Conservation (phyloP, 2,113 vertebrate genomes). For the Atractosteus spatula region DNA sequence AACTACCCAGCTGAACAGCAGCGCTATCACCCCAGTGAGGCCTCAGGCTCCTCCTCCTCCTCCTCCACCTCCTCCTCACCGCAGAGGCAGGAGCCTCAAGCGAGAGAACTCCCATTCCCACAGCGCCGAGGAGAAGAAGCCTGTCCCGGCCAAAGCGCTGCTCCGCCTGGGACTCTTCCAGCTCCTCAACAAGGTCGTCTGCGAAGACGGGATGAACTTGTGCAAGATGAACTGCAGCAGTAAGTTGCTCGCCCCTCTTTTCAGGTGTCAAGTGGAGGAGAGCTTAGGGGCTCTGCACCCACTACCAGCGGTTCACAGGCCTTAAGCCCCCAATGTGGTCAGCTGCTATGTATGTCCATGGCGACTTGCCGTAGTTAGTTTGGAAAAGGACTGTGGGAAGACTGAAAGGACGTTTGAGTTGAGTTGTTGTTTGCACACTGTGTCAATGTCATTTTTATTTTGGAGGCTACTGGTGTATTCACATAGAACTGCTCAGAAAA, state of each 20-base stretch:
- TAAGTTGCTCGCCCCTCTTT: not conserved
- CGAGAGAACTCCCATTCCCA: not conserved
- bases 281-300: not conserved
- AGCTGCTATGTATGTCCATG: too few species aligned
- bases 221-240: not conserved
- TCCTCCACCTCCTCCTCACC: not conserved
- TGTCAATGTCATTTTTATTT: too few species aligned
- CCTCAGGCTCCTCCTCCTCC: not conserved
- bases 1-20: not conserved
- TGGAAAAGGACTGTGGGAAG: too few species aligned
- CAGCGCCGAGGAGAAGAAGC: not conserved
- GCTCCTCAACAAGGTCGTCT: not conserved
- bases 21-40: not conserved
- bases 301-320: not conserved
- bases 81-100: not conserved
- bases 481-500: too few species aligned
- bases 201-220: not conserved
- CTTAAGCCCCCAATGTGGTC: too few species aligned
- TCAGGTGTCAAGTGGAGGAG: not conserved
- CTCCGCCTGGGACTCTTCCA: not conserved
- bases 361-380: too few species aligned
- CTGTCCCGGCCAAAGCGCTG: not conserved
- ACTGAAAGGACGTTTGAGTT: too few species aligned
- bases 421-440: too few species aligned
- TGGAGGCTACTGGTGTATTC: too few species aligned